phyloP scores from a whole-genome alignment of 1,140 invertebrate species.

The Pseudomyrmex gracilis region DNA sequence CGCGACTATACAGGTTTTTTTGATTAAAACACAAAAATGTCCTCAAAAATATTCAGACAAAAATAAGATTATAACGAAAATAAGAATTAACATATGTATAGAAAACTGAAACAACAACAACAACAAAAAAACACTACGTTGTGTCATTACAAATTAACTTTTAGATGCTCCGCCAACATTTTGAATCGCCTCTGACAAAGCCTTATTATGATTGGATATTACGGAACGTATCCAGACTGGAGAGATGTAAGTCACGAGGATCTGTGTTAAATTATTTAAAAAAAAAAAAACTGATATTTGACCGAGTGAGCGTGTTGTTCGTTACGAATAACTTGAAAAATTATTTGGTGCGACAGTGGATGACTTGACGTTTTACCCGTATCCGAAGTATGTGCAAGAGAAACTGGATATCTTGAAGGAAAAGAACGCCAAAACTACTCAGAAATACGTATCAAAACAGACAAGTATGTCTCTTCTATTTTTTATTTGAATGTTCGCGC shows the following conservation, averaged over 20 bases:
- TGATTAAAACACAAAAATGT: not conserved
- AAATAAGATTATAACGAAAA: slow-evolving; percentile 41
- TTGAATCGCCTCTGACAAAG: slow-evolving; percentile 71
- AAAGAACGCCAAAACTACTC: slow-evolving; percentile 69
- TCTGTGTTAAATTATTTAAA: no score
- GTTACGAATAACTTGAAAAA: slow-evolving; percentile 28
- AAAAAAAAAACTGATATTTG: no score
- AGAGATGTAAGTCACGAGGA: slow-evolving; percentile 66
- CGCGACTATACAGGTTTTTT: slow-evolving; percentile 69
- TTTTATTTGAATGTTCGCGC: not conserved
- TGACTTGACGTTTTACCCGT: slow-evolving; percentile 75
- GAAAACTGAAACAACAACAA: slow-evolving; percentile 33
- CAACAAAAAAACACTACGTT: slow-evolving; percentile 32
- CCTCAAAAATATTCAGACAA: slow-evolving; percentile 23
- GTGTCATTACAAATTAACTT: slow-evolving; percentile 53
- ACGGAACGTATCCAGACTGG: slow-evolving; percentile 34
- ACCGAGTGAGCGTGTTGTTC: not conserved
- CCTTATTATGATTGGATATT: slow-evolving; percentile 76
- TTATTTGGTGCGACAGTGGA: slow-evolving; percentile 65
- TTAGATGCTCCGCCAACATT: slow-evolving; percentile 70
- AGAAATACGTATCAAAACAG: slow-evolving; percentile 68
- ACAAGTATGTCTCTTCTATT: slow-evolving; percentile 32
- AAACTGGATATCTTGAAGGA: slow-evolving; percentile 72
- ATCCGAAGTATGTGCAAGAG: slow-evolving; percentile 70
- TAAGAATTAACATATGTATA: slow-evolving; percentile 40